Conservation (phyloP, 2,888 invertebrate species). For the Patella ulyssiponensis region DNA sequence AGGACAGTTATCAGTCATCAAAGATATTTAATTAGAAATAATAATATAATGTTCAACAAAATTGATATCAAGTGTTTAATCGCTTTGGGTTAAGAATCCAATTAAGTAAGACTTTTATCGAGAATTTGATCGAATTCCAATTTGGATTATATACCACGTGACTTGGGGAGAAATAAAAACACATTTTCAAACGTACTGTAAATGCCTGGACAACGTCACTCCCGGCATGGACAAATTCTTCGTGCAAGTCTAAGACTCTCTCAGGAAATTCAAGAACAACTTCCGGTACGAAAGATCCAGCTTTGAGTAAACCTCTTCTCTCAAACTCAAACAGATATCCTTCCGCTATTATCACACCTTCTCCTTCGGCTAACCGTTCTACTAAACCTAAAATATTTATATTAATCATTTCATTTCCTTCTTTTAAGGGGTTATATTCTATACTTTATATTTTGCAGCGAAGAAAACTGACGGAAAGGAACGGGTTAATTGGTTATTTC, state of each 20-base stretch:
- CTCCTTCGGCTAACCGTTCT: constrained; percentile 53
- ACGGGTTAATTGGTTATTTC: too few relatives aligned
- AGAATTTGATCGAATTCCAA: too few relatives aligned
- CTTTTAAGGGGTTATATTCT: not conserved
- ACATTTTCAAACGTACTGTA: constrained; percentile 50
- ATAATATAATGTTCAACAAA: too few relatives aligned
- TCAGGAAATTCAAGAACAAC: constrained; percentile 64
- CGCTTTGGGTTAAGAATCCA: too few relatives aligned
- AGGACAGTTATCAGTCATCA: too few relatives aligned
- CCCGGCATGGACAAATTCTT: constrained; percentile 68
- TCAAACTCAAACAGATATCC: constrained; percentile 66
- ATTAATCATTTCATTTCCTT: not conserved
- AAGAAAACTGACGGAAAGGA: too few relatives aligned
- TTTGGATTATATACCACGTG: too few relatives aligned
- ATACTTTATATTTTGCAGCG: too few relatives aligned
- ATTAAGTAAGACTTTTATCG: too few relatives aligned
- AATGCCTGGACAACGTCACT: constrained; percentile 67
- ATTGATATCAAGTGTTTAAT: too few relatives aligned
- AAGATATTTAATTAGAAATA: too few relatives aligned
- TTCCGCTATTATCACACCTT: constrained; percentile 58
- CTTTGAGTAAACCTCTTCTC: constrained; percentile 59
- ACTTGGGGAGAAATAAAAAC: too few relatives aligned
- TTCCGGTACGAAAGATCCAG: constrained; percentile 62
- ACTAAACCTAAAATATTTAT: constrained; percentile 44
- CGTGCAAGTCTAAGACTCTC: constrained; percentile 58